Base-by-base conservation (phyloP, 2,888 invertebrate genomes). In the Sericinus montela region DNA sequence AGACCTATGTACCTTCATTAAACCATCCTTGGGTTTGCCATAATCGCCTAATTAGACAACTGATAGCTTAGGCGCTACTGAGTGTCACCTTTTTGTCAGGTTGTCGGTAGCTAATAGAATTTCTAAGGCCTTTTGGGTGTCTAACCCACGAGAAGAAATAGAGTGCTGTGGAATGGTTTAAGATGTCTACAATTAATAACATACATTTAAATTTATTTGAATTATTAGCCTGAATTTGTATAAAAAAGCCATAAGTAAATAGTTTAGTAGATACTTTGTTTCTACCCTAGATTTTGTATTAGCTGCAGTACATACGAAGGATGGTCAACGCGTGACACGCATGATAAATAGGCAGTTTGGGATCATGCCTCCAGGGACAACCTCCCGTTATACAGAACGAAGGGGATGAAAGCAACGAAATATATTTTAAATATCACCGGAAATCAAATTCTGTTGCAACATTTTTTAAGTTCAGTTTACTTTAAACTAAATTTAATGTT, bases 251-350 rank as follows among this genome's bases (percentile, higher is more conserved):
- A 49, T 54, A 52, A 55, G 56, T 54, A 55, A 53, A 58, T 57
- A 60, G 54, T 54, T 56, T 51, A 55, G 56, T 54, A 55, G 54
- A 58, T 57, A 60, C 55, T 54, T 56, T 51, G 55, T 53, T 55
- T 56, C 54, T 57, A 56, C 59, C 59, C 58, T 58, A 62, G 59
- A 62, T 59, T 65, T 59, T 62, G 62, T 77, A 74, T 80, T 76
- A 67, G 67, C 64, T 69, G 69, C 74, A 70, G 74, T 77, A 76
- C 75, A 75, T 71, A 75, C 83, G 79, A 84, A 82, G 85, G 83
- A 86, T 85, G 85, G 87, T 81, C 86, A 87, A 73, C 77, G 73
- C 87, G 86, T 86, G 88, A 86, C 87, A 83, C 80, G 87, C 80
- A 85, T 86, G 84, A 85, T 85, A 84, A 84, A 87, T 83, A 82